phyloP scores from a whole-genome alignment of 2,113 vertebrate genomes.

The Entomyzon cyanotis region DNA sequence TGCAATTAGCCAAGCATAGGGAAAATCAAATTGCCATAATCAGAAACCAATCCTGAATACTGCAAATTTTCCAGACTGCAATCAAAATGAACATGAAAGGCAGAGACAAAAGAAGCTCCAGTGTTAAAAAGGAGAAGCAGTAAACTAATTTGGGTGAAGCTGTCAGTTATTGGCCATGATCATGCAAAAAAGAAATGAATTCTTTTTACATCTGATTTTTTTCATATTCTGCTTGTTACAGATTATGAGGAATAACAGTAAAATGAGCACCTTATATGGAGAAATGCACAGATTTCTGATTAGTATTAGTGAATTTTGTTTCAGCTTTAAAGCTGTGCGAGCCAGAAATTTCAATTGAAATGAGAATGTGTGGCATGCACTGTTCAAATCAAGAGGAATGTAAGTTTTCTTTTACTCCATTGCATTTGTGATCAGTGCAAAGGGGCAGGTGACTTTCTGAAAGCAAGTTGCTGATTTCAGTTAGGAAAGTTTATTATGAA shows the following conservation, averaged over 20 bases:
- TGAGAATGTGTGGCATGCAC: neutral
- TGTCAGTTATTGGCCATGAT: neutral
- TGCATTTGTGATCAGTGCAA: neutral
- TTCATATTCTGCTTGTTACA: neutral
- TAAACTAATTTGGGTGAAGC: neutral
- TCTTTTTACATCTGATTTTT: neutral
- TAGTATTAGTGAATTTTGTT: neutral
- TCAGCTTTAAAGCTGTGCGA: neutral
- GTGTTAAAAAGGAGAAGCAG: neutral
- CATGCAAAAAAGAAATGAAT: neutral
- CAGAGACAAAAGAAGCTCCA: neutral
- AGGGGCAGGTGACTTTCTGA: neutral
- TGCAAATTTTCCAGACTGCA: neutral
- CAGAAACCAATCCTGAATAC: neutral
- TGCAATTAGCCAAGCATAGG: neutral
- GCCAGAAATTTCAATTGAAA: neutral
- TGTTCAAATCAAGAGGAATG: neutral
- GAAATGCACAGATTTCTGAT: neutral
- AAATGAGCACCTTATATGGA: neutral
- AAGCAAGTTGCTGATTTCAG: neutral
- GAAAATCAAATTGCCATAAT: slow-evolving; percentile 22
- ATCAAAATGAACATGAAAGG: neutral
- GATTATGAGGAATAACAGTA: neutral
- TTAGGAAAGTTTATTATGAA: neutral
- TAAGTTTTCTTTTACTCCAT: neutral